These are phyloP conservation scores for Spatulosminthurus flaviceps DNA, from an alignment of 2,888 invertebrate species.

Conservation along the genomic window DNA sequence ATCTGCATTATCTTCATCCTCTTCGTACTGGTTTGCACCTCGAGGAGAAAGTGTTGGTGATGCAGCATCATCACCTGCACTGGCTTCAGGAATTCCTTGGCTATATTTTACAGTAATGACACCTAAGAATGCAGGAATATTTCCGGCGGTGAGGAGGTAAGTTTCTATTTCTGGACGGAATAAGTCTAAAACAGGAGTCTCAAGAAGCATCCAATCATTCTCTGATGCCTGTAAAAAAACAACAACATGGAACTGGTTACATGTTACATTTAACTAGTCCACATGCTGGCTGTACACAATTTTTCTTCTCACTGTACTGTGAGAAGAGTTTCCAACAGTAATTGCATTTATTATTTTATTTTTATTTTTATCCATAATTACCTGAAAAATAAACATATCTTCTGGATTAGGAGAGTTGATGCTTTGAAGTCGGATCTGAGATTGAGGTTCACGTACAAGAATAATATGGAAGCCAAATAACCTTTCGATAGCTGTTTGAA, in stretches of 20 bases:
- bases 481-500: constrained; percentile 55
- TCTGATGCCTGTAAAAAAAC: constrained; percentile 55
- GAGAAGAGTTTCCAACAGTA: background rate
- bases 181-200: constrained; percentile 60
- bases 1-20: constrained; percentile 42
- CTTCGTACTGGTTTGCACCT: constrained; percentile 44
- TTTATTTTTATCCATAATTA: constrained; percentile 16
- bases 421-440: constrained; percentile 59
- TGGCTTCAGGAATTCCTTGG: constrained; percentile 37
- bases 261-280: too few species aligned
- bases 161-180: constrained; percentile 60
- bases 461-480: constrained; percentile 60
- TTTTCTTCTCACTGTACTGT: too few species aligned
- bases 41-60: background rate
- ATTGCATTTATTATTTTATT: background rate
- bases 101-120: constrained; percentile 58
- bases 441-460: constrained; percentile 56
- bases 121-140: constrained; percentile 60
- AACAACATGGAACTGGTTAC: too few species aligned
- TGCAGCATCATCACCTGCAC: background rate
- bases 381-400: constrained; percentile 61
- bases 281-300: too few species aligned
- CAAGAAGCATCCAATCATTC: constrained; percentile 62
- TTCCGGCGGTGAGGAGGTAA: constrained; percentile 56
- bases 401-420: constrained; percentile 54